Conservation (phyloP, 2,888 invertebrate species). For the Acanthosepion pharaonis region DNA sequence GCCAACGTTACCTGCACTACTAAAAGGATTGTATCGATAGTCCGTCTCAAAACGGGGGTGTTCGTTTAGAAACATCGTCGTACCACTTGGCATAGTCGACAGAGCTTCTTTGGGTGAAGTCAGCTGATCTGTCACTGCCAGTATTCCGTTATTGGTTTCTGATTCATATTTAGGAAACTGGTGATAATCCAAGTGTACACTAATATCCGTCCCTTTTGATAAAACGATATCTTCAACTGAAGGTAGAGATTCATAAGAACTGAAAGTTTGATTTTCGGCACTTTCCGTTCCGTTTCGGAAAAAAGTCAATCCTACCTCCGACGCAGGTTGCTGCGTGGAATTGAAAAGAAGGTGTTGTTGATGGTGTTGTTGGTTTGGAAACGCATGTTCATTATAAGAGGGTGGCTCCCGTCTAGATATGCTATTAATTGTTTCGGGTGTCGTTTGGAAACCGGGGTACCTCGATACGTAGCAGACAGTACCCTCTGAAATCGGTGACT, state of each 20-base stretch:
- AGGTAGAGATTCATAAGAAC: not conserved
- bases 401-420: not conserved
- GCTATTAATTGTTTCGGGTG: not conserved
- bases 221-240: conserved; percentile 38
- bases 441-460: conserved; percentile 11
- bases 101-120: not conserved
- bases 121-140: not conserved
- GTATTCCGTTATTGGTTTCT: not conserved
- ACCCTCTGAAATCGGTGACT: not conserved
- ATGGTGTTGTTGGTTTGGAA: not conserved
- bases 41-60: not conserved
- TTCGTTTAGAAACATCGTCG: not conserved
- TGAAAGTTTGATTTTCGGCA: not conserved
- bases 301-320: not conserved
- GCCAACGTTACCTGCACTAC: not conserved
- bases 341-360: not conserved
- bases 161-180: conserved; percentile 36
- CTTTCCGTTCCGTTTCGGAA: not conserved
- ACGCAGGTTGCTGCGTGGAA: not conserved
- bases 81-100: not conserved
- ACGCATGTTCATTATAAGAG: not conserved
- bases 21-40: not conserved
- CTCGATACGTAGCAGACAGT: not conserved
- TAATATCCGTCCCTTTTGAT: conserved; percentile 16
- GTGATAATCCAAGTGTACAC: not conserved